Conservation (phyloP, 2,797 vertebrate species). For the Enteromius viviparus region DNA sequence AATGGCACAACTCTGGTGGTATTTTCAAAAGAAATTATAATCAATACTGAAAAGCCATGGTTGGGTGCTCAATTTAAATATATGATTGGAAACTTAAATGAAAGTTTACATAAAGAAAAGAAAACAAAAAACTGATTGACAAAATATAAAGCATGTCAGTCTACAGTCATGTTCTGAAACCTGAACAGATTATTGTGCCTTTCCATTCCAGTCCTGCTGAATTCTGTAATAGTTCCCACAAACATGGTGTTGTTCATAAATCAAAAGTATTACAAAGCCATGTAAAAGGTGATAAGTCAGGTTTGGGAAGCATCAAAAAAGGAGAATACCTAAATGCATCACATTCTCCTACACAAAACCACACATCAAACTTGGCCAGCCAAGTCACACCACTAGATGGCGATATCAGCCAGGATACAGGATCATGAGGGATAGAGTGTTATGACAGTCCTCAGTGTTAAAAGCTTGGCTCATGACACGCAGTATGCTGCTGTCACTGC, state of each 20-base stretch:
- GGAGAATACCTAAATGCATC: constrained; percentile 70
- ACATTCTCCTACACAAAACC: constrained; percentile 65
- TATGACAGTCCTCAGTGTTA: constrained; percentile 11
- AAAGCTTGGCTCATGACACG: constrained; percentile 12
- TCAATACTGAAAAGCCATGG: constrained; percentile 23
- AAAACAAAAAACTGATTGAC: constrained; percentile 50
- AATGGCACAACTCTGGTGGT: not conserved
- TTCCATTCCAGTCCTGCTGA: constrained; percentile 81
- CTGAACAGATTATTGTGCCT: constrained; percentile 68
- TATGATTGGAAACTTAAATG: constrained; percentile 11
- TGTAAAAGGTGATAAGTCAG: constrained; percentile 74
- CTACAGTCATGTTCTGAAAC: constrained; percentile 62
- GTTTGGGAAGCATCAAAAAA: constrained; percentile 70
- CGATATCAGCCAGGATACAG: constrained; percentile 74
- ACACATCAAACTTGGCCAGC: constrained; percentile 86
- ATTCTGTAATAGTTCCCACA: constrained; percentile 69
- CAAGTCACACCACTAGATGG: constrained; percentile 84
- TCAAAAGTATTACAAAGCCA: constrained; percentile 77
- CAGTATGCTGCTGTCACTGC: not conserved
- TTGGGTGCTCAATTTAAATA: not conserved
- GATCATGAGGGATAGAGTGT: not conserved
- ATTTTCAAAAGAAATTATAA: constrained; percentile 1
- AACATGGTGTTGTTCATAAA: constrained; percentile 71
- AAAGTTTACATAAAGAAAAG: constrained; percentile 70
- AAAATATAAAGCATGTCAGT: constrained; percentile 56